Evolutionary conservation across 2,888 invertebrate species (phyloP), one percentile per base, ranked within the genome.

Genomic region (Xylocampa areola): DNA sequence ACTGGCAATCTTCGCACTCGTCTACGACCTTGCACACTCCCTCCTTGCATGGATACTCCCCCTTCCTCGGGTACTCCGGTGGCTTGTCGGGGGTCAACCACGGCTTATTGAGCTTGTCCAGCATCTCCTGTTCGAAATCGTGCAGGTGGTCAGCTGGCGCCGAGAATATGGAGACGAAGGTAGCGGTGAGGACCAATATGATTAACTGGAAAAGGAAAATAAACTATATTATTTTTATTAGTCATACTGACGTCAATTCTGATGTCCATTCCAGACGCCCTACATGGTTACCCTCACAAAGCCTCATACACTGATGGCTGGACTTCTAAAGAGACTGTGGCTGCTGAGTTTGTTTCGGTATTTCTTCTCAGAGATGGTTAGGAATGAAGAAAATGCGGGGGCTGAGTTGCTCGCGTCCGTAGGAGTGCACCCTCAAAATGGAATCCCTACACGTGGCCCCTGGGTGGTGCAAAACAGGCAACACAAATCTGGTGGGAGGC

Each of bases 51-150:
- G 70, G 58, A 17, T 77, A 79, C 30, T 90, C 88, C 1, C 89
- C 89, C 45, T 89, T 89, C 5, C 84, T 67, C 0, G 88, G 87
- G 36, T 73, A 77, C 21, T 80, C 73, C 1, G 79, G 69, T 0
- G 79, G 79, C 2, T 62, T 74, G n/a, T 84, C 81, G 0, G 78
- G 71, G 0, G 57, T 75, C 39, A 66, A 65, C 85, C 82, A 86
- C 0, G 89, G 83, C 36, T 84, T 78, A 55, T 88, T 84, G 0
- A 90, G 82, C 29, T 82, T 81, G 41, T 85, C 75, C 40, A 85
- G 44, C 77, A 85, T 81, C 1, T 77, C 60, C 1, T 80, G 75
- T 39, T 88, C 88, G 21, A 75, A 68, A 2, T 76, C 55, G 0
- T 69, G 69, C 0, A 77, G 17, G 14, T 51, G 19, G 29, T 74